phyloP scores from a whole-genome alignment of 2,113 vertebrate genomes.

The Sylvilagus bachmani region DNA sequence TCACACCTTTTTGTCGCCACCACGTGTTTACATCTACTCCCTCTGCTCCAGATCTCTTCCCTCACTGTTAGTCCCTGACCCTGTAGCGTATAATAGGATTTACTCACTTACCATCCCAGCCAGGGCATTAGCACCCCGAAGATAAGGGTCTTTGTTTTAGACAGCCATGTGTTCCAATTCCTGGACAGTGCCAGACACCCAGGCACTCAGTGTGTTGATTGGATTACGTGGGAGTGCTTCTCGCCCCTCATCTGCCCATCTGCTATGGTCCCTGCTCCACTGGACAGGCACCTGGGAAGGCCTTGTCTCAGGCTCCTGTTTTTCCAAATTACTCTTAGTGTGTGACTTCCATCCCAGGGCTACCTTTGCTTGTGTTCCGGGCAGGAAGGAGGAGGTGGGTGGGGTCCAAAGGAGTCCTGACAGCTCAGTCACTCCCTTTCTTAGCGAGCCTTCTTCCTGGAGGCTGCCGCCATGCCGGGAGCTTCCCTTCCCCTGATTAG shows the following conservation, averaged over 20 bases:
- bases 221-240: background rate
- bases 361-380: background rate
- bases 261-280: background rate
- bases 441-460: background rate
- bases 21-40: background rate
- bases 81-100: background rate
- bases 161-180: background rate
- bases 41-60: background rate
- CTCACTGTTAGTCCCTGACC: background rate
- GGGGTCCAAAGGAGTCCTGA: background rate
- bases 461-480: background rate
- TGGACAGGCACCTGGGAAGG: background rate
- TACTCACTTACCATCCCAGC: background rate
- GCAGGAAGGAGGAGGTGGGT: background rate
- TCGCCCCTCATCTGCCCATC: accelerated
- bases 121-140: background rate
- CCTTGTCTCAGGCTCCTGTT: background rate
- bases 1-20: background rate
- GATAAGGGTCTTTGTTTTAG: background rate
- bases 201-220: background rate
- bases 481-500: background rate
- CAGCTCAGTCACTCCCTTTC: background rate
- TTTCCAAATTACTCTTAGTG: background rate
- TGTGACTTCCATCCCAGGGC: background rate
- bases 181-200: background rate